Base-by-base conservation (phyloP, 64 coral and sea anemone species). In the Stichodactyla helianthus region DNA sequence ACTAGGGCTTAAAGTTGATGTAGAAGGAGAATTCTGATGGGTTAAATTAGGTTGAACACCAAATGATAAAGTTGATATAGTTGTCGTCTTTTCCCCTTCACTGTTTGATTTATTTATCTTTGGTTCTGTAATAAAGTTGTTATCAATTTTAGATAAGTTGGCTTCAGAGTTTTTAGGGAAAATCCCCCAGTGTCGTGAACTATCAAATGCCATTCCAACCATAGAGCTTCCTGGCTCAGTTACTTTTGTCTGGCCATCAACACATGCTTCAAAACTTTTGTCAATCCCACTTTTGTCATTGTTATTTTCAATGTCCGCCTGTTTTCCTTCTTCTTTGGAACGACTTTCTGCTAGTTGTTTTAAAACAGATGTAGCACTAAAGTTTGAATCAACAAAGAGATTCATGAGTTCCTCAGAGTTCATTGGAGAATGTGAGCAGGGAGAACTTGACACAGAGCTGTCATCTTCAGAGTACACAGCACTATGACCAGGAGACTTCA, bases 351-450 rank as follows among this genome's bases (percentile, higher is more conserved):
- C 83, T 17, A 84, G 83, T 31, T 84, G 83, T 35, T 63, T 57
- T 25, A 84, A 63, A 63, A 84, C 55, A 84, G 83, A 84, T 12
- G 83, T 84, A 12, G 83, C 83, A 59, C 83, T 84, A 1, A 84
- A 84, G 54, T 84, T 84, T 26, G 44, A 25, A 23, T 84, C 83
- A 84, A 84, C 59, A 51, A 84, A 84, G 6, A 84, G 55, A 35
- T 84, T 84, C 27, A 84, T 51, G 28, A 84, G 83, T 51, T 84
- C 83, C 54, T 84, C 83, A 54, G 52, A 55, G 55, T 84, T 84
- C 83, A 84, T 84, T 63, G 83, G 83, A 23, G 83, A 84, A 19
- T 84, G 83, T 57, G 83, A 84, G 27, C 83, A 84, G 16, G 83
- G 83, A 51, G 83, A 84, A 13, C 83, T 84, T 17, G 83, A 84